Conservation (phyloP, 2,113 vertebrate genomes). For the Mustelus asterias region DNA sequence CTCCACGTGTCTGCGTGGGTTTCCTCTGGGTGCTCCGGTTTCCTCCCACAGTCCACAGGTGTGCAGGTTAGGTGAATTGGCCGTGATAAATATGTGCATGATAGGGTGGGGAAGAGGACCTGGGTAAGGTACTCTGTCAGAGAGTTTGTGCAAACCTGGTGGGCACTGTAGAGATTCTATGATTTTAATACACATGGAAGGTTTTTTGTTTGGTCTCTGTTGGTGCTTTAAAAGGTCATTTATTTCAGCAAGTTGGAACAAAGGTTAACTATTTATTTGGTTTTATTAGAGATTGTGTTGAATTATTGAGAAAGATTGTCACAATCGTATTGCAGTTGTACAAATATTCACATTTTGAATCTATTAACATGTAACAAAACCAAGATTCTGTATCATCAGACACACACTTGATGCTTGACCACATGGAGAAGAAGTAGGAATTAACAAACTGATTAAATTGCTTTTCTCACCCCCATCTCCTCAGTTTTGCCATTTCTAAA, state of each 20-base stretch:
- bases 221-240: not conserved
- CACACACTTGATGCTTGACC: not conserved
- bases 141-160: no score
- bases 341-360: not conserved
- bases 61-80: no score
- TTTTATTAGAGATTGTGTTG: not conserved
- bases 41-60: no score
- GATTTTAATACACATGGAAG: not conserved
- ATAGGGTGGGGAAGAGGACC: no score
- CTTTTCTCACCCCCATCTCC: not conserved
- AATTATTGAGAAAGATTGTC: conserved; percentile 10
- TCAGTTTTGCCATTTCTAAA: not conserved
- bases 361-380: not conserved
- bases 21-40: no score
- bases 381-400: not conserved
- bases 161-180: no score
- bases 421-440: not conserved
- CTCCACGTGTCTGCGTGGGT: no score
- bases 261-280: conserved; percentile 7
- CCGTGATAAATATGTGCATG: no score
- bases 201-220: not conserved
- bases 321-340: not conserved
- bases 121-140: no score
- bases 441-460: not conserved
- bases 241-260: not conserved